Evolutionary conservation across 2,888 invertebrate species (phyloP), one percentile per base, ranked within the genome.

Genomic region (Caenorhabditis sp.): DNA sequence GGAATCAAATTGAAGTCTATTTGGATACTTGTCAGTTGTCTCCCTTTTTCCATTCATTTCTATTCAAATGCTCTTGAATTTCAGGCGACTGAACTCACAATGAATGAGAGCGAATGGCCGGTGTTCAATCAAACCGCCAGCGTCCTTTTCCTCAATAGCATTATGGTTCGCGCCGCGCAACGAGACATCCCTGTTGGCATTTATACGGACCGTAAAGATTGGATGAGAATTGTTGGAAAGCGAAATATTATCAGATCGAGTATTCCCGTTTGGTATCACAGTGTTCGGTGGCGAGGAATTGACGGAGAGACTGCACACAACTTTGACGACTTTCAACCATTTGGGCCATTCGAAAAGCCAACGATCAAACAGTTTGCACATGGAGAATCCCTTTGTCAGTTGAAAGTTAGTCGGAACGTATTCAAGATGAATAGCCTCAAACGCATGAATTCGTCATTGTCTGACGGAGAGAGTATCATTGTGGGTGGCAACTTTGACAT

Each of bases 11-110:
- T 82, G 26, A 24, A 68, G 20, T 9, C 65, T 22, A 27, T 82
- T 22, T 82, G 82, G 82, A 58, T 79, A 26, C 66, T 72, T 30
- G 70, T 70, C 5, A 30, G 13, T 35, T 41, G 17, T 62, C 2
- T 6, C 15, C 0, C 7, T 1, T 13, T 13, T 43, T 15, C 43
- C 5, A 3, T n/a, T 37, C 6, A 17, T n/a, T n/a, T n/a, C n/a
- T n/a, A n/a, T n/a, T n/a, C 11, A 43, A 43, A 17, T 43, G 41
- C n/a, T n/a, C n/a, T n/a, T n/a, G n/a, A 43, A 37, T 24, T 48
- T 13, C 15, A 48, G 50, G 32, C 15, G 11, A 50, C 30, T 6
- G 13, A 7, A 24, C 50, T 32, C 5, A 22, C 32, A 2, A 5
- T 27, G 1, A 27, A 48, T 9, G 46, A 48, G 5, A 48, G 46